Percentiles rank a stretch among this genome's conserved stretches.
Evolutionary conservation across 1,140 invertebrate species (phyloP).

Genomic region (Medauroidea extradentata): DNA sequence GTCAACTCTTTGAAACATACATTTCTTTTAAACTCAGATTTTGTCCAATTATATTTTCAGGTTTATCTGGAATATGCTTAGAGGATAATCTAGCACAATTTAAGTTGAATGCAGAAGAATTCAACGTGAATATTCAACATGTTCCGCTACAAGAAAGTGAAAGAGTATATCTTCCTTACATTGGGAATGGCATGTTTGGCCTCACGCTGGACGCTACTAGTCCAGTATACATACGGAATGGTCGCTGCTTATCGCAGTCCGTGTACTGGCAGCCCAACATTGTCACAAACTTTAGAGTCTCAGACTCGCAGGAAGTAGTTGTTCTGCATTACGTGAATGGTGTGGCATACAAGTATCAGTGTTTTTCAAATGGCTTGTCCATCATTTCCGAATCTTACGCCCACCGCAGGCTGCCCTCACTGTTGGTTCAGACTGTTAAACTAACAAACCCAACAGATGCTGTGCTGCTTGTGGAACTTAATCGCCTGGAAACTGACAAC

Average conservation of each 20-base stretch:
- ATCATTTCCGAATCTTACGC: conserved; percentile 70
- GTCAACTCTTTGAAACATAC: too few species aligned
- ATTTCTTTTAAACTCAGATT: too few species aligned
- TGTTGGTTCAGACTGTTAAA: conserved; percentile 76
- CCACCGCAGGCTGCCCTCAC: conserved; percentile 66
- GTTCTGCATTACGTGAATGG: conserved; percentile 64
- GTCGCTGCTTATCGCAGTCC: conserved; percentile 64
- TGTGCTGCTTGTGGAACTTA: conserved; percentile 47
- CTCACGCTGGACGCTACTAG: conserved; percentile 58
- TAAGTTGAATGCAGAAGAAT: conserved; percentile 52
- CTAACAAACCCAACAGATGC: conserved; percentile 64
- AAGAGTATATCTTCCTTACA: conserved; percentile 64
- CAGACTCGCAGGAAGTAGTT: conserved; percentile 52
- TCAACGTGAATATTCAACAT: conserved; percentile 64
- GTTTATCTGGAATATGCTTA: conserved; percentile 58
- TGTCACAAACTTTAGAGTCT: conserved; percentile 40
- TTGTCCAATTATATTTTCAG: too few species aligned
- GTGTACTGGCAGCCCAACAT: conserved; percentile 72
- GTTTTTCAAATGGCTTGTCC: conserved; percentile 58
- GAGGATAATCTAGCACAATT: conserved; percentile 57
- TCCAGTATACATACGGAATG: conserved; percentile 62
- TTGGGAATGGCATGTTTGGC: conserved; percentile 75
- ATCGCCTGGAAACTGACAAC: conserved; percentile 38
- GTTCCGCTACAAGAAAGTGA: conserved; percentile 51
- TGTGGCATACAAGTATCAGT: conserved; percentile 63